Percentiles rank a stretch among this genome's conserved stretches.
Evolutionary conservation across 1,140 invertebrate genomes (phyloP).

Genomic region (Achatina immaculata): DNA sequence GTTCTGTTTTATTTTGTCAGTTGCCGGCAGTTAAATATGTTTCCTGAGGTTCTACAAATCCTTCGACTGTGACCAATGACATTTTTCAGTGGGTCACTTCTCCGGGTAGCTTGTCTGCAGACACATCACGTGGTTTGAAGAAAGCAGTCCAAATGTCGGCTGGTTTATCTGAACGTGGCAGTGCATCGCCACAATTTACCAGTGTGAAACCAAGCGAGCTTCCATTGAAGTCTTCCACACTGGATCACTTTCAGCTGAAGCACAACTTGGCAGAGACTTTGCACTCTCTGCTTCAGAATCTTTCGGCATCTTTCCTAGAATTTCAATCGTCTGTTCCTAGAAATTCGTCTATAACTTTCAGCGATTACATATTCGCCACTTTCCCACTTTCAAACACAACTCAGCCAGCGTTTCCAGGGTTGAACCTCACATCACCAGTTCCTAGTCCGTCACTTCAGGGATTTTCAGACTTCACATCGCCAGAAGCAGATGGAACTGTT

Average conservation of each 20-base stretch:
- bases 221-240: background rate
- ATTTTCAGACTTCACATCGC: background rate
- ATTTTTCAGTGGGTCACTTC: no score
- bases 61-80: no score
- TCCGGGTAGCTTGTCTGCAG: no score
- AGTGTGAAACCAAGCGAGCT: background rate
- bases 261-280: background rate
- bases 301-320: constrained; percentile 21
- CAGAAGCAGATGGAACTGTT: background rate
- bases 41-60: no score
- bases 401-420: background rate
- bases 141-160: no score
- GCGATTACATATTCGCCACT: constrained; percentile 12
- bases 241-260: background rate
- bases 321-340: background rate
- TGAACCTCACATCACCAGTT: background rate
- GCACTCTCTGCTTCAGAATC: constrained; percentile 22
- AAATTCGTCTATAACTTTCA: constrained; percentile 1
- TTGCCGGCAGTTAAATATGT: no score
- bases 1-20: no score
- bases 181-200: background rate
- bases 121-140: no score
- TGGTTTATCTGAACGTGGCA: background rate
- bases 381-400: constrained; percentile 12
- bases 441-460: background rate